Evolutionary conservation across 2,888 invertebrate species (phyloP).

Genomic region (Nephrotoma guestfalica): DNA sequence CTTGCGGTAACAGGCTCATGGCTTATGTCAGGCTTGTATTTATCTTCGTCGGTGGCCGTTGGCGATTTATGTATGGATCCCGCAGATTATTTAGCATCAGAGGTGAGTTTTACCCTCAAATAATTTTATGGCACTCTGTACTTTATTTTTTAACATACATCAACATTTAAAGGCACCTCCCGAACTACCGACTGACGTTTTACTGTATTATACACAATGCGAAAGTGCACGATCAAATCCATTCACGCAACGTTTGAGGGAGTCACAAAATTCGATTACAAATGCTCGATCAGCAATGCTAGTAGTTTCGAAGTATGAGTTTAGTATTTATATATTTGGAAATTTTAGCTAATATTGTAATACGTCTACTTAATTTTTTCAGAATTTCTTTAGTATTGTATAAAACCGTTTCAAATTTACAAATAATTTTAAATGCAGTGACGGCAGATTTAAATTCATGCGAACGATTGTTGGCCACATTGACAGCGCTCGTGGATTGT

Average conservation of each 20-base stretch:
- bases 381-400: constrained; percentile 29
- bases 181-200: constrained; percentile 41
- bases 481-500: constrained; percentile 66
- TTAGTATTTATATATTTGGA: not conserved
- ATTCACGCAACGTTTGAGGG: constrained; percentile 66
- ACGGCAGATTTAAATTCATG: constrained; percentile 65
- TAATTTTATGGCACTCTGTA: not conserved
- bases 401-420: constrained; percentile 38
- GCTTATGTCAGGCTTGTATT: constrained; percentile 75
- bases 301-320: constrained; percentile 24
- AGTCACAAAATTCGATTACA: constrained; percentile 54
- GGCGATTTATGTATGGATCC: constrained; percentile 79
- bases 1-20: constrained; percentile 80
- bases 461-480: constrained; percentile 50
- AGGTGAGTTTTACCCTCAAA: constrained; percentile 17
- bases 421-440: constrained; percentile 60
- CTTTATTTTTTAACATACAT: not conserved
- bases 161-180: constrained; percentile 31
- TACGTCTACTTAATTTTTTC: not conserved
- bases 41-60: constrained; percentile 70
- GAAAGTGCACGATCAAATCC: constrained; percentile 65
- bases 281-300: constrained; percentile 34
- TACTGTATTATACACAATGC: constrained; percentile 71
- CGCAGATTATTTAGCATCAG: constrained; percentile 59
- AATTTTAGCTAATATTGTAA: not conserved